Percentiles rank a stretch among this genome's conserved stretches.
These are phyloP conservation scores for Felis chaus DNA, from an alignment of 2,113 vertebrate species.

Conservation along the genomic window DNA sequence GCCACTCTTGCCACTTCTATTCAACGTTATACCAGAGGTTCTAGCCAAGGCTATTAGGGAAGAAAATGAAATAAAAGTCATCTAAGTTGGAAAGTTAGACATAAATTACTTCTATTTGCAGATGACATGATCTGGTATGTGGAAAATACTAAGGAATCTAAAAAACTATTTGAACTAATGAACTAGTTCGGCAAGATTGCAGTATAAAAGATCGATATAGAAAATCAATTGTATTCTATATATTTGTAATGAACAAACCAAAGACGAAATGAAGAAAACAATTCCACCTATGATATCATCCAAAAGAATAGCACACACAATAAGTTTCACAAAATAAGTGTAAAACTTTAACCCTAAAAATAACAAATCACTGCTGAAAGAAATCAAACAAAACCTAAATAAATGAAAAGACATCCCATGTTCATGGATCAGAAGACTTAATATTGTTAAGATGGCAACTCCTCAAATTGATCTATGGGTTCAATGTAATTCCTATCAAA, in stretches of 20 bases:
- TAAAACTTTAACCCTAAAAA: not conserved
- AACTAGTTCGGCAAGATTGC: not conserved
- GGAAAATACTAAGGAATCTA: not conserved
- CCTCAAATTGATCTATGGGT: not conserved
- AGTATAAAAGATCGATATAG: not conserved
- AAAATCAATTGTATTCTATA: not conserved
- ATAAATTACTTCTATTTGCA: not conserved
- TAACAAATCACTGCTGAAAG: not conserved
- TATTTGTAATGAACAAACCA: not conserved
- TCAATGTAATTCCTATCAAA: not conserved
- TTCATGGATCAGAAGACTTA: not conserved
- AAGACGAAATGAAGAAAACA: constrained; percentile 1
- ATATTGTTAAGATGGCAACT: not conserved
- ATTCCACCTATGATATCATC: not conserved
- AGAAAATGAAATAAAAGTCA: not conserved
- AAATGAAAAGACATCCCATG: not conserved
- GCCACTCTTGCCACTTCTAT: not conserved
- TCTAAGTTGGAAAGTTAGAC: not conserved
- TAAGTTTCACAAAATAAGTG: not conserved
- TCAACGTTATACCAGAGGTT: not conserved
- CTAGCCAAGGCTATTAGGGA: not conserved
- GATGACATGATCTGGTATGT: not conserved
- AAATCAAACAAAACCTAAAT: not conserved
- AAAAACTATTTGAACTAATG: not conserved
- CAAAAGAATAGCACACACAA: not conserved